Evolutionary conservation across 2,113 vertebrate species (phyloP).

Genomic region (Anser brachyrhynchus): DNA sequence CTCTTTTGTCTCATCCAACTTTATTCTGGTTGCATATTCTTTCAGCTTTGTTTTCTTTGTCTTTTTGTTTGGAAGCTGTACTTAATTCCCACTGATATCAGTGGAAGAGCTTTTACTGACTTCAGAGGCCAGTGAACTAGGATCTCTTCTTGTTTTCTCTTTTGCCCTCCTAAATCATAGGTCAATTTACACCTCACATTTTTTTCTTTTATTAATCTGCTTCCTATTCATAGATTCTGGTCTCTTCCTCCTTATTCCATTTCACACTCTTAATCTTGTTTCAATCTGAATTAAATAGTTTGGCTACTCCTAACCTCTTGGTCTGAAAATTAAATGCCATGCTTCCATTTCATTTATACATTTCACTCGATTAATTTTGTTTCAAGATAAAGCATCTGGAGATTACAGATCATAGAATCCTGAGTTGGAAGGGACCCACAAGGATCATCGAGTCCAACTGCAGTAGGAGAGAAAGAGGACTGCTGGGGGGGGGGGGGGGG

Average conservation of each 20-base stretch:
- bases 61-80: background rate
- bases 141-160: background rate
- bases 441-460: no score
- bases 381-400: background rate
- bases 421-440: no score
- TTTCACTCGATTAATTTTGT: background rate
- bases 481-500: background rate
- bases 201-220: background rate
- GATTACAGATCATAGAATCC: background rate
- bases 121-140: background rate
- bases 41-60: background rate
- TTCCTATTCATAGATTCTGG: background rate
- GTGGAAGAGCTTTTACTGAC: background rate
- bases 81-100: background rate
- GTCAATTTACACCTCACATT: background rate
- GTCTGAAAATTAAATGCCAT: background rate
- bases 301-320: background rate
- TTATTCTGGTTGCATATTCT: background rate
- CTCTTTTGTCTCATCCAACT: background rate
- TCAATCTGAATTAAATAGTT: background rate
- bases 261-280: background rate
- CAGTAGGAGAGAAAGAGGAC: background rate
- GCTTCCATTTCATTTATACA: background rate
- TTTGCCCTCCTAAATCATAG: background rate
- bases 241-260: background rate